Base-by-base conservation (phyloP, 2,888 invertebrate genomes). In the Ganaspis brasiliensis region DNA sequence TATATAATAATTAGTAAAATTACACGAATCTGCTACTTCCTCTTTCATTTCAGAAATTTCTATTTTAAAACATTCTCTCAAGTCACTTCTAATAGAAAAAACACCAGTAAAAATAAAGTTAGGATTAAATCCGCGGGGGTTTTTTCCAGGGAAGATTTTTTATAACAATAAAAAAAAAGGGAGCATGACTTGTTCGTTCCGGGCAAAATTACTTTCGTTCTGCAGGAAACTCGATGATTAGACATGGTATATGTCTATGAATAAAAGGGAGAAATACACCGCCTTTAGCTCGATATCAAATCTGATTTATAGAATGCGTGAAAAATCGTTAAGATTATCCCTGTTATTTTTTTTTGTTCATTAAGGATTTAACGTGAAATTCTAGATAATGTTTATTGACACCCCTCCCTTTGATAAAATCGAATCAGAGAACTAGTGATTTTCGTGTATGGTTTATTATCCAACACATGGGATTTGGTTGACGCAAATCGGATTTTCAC, bases 191-290 rank as follows among this genome's bases (percentile, higher is more conserved):
- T 45, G 24, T 21, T 45, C 45, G 45, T 67, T 56, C 45, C 70
- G 52, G 31, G 26, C 37, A 59, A 81, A 79, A 79, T 81, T 81
- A 81, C 75, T 81, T 79, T 76, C 78, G 70, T 78, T 79, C 71
- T 76, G 75, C 71, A 63, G 73, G 61, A 55, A 76, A 74, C 73
- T 76, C 35, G 21, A 40, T 31, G 61, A 74, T 79, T 79, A 35
- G 79, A 71, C 73, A 77, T 57, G 76, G 59, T 57, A 40, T 24
- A 14, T 31, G 72, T 45, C 40, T 10, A 40, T 14, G 49, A 63
- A 55, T 45, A n/a, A 35, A 35, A 35, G n/a, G 45, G 67, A 35
- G 12, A 24, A 49, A 45, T 19, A n/a, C n/a, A n/a, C 10, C 14
- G 37, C 21, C 26, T 70, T 76, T 74, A 57, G 52, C 76, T 63